These are phyloP conservation scores for Archilochus colubris DNA, from an alignment of 2,113 vertebrate species.

Conservation along the genomic window DNA sequence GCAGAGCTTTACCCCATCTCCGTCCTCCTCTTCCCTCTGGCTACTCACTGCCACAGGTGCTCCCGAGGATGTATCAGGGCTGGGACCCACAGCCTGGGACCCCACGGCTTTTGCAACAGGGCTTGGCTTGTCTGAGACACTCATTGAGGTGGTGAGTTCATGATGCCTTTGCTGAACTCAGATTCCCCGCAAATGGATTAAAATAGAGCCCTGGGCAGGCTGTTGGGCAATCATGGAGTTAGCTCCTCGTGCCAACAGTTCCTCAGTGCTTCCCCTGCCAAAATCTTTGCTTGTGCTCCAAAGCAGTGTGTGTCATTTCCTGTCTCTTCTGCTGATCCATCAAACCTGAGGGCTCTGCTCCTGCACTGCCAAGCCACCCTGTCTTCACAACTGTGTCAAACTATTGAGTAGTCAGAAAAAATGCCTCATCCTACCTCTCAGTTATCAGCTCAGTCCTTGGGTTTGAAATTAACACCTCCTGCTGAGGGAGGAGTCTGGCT, in stretches of 20 bases:
- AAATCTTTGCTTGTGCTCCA: neutral
- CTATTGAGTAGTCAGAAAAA: neutral
- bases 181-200: neutral
- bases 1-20: neutral
- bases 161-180: neutral
- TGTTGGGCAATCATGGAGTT: neutral
- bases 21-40: neutral
- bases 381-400: neutral
- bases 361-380: neutral
- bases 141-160: neutral
- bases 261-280: neutral
- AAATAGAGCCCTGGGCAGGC: neutral
- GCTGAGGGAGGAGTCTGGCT: neutral
- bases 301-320: slow-evolving; percentile 4
- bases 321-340: neutral
- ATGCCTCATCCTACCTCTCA: neutral
- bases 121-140: neutral
- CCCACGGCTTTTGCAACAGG: neutral
- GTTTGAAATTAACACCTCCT: neutral
- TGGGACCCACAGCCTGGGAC: neutral
- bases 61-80: neutral
- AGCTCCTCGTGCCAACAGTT: neutral
- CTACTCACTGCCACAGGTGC: neutral
- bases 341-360: neutral
- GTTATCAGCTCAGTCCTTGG: neutral